A percentile compares a stretch with the other conserved stretches of the same genome.
Conservation (phyloP, 2,797 vertebrate genomes). For the Siniperca scherzeri region DNA sequence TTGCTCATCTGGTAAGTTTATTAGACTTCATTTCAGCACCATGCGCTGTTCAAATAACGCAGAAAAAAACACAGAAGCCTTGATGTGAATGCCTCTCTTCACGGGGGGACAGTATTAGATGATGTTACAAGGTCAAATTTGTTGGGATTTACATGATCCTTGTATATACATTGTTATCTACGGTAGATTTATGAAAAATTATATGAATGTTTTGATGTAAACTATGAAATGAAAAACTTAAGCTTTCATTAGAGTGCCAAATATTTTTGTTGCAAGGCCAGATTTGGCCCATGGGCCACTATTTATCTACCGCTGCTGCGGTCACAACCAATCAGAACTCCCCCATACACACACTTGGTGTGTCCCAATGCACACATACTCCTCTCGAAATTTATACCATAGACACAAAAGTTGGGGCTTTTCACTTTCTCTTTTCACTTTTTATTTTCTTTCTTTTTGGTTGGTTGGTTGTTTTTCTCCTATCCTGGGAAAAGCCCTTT, state of each 20-base stretch:
- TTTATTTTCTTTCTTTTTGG: not conserved
- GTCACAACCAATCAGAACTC: not conserved
- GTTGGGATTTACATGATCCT: slow-evolving; percentile 13
- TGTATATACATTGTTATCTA: slow-evolving; percentile 14
- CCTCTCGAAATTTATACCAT: not conserved
- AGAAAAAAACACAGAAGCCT: not conserved
- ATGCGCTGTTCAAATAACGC: not conserved
- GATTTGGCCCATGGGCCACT: not conserved
- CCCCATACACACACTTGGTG: not conserved
- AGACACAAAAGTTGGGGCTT: not conserved
- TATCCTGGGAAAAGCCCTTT: slow-evolving; percentile 10
- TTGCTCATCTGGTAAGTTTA: not conserved
- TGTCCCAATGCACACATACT: not conserved
- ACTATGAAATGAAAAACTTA: not conserved
- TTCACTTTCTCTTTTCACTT: not conserved
- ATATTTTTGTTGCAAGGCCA: not conserved
- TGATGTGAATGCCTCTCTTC: not conserved
- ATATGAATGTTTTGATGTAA: not conserved
- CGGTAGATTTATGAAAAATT: not conserved
- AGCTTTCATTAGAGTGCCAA: not conserved
- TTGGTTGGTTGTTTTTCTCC: not conserved
- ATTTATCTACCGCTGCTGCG: not conserved
- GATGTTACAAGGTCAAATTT: not conserved
- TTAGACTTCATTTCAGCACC: not conserved
- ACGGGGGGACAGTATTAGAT: not conserved